Conservation (phyloP, 2,888 invertebrate species). For the Epinotia ramella region DNA sequence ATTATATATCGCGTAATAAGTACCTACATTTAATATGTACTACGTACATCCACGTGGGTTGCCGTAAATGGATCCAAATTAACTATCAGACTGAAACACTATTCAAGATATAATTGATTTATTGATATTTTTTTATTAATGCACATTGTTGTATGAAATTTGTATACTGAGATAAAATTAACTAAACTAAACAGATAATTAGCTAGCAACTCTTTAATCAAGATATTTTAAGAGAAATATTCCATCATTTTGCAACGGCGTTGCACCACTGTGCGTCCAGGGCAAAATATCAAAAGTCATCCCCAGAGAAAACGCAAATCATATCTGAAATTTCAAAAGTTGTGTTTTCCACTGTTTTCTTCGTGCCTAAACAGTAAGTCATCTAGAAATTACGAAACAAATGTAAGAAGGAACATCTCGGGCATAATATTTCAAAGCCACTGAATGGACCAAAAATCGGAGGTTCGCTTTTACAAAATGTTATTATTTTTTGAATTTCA, state of each 20-base stretch:
- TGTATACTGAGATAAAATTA: too few species aligned
- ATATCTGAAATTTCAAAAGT: slow-evolving; percentile 38
- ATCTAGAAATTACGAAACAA: slow-evolving; percentile 35
- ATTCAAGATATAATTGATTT: too few species aligned
- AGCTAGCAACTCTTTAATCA: too few species aligned
- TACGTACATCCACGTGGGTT: too few species aligned
- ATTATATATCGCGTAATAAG: too few species aligned
- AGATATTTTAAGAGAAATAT: neutral
- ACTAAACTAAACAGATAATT: too few species aligned
- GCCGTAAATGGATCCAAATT: too few species aligned
- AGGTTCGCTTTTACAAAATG: slow-evolving; percentile 3
- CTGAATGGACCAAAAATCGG: slow-evolving; percentile 16
- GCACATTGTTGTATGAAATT: too few species aligned
- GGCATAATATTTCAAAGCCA: slow-evolving; percentile 32
- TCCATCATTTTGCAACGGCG: neutral
- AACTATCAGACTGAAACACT: too few species aligned
- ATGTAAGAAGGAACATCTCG: slow-evolving; percentile 14
- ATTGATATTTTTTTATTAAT: too few species aligned
- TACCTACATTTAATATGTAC: too few species aligned
- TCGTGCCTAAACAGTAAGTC: slow-evolving; percentile 14
- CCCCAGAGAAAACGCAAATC: slow-evolving; percentile 39
- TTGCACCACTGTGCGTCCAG: slow-evolving; percentile 26
- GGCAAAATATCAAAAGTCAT: slow-evolving; percentile 26
- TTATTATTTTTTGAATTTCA: too few species aligned
- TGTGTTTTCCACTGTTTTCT: slow-evolving; percentile 21